Evolutionary conservation across 2,797 vertebrate species (phyloP).

Genomic region (Carapus acus): DNA sequence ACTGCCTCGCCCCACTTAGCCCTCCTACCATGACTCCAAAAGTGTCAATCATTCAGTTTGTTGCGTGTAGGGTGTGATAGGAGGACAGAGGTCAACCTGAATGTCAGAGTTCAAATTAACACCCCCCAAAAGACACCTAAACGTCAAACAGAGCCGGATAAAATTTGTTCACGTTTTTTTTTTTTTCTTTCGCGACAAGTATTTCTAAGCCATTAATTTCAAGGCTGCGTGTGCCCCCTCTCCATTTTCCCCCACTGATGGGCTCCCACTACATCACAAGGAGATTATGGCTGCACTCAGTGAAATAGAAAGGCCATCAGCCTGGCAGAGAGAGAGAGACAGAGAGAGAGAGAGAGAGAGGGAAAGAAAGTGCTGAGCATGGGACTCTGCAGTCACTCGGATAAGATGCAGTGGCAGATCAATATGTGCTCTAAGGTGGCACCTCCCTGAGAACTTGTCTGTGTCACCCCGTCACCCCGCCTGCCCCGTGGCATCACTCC

Average conservation of each 20-base stretch:
- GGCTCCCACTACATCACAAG: slow-evolving; percentile 65
- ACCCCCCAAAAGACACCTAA: slow-evolving; percentile 20
- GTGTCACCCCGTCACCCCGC: slow-evolving; percentile 59
- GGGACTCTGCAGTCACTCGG: slow-evolving; percentile 73
- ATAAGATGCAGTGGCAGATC: slow-evolving; percentile 76
- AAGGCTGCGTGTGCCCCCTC: slow-evolving; percentile 30
- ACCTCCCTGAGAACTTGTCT: slow-evolving; percentile 67
- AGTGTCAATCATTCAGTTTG: slow-evolving; percentile 61
- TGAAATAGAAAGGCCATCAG: slow-evolving; percentile 74
- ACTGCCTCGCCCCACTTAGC: slow-evolving; percentile 54
- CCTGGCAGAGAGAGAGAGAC: slow-evolving; percentile 52
- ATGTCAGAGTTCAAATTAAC: slow-evolving; percentile 26
- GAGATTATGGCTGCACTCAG: slow-evolving; percentile 76
- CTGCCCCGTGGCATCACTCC: slow-evolving; percentile 66
- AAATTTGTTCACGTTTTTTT: slow-evolving; percentile 37
- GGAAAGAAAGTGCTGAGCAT: slow-evolving; percentile 62
- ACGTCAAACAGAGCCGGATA: slow-evolving; percentile 39
- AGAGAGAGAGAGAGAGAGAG: slow-evolving; percentile 52
- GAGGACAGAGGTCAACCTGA: background rate
- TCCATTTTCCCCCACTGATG: slow-evolving; percentile 52
- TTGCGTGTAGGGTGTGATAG: slow-evolving; percentile 12
- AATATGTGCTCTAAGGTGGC: slow-evolving; percentile 69
- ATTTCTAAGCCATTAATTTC: slow-evolving; percentile 55
- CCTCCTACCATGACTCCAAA: slow-evolving; percentile 56
- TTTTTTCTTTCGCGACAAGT: slow-evolving; percentile 33